phyloP scores from a whole-genome alignment of 30 jellyfish, hydroid and myxozoan genomes.

The Pseudorhiza aurosa region DNA sequence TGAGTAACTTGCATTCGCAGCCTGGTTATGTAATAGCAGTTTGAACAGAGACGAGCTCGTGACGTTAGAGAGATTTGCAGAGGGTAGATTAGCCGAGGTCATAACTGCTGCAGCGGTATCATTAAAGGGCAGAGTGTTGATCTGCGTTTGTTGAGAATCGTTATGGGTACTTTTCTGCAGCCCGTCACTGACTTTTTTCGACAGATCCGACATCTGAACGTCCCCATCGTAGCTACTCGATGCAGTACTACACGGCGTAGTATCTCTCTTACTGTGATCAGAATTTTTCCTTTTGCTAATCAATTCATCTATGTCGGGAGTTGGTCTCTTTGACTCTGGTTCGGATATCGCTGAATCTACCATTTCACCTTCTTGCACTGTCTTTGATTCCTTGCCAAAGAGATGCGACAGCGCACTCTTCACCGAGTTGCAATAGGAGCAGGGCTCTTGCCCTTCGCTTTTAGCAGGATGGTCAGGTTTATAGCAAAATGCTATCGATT shows the following conservation, averaged over 20 bases:
- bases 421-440: slow-evolving; percentile 74
- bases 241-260: not conserved
- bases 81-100: not conserved
- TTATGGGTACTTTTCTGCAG: not conserved
- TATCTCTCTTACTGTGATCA: not conserved
- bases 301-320: slow-evolving; percentile 11
- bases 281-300: not conserved
- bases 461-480: slow-evolving; percentile 29
- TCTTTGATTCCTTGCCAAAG: slow-evolving; percentile 50
- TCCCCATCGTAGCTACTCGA: not conserved
- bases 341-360: not conserved
- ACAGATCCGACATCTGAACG: slow-evolving; percentile 35
- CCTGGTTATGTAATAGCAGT: slow-evolving; percentile 20
- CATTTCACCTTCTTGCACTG: not conserved
- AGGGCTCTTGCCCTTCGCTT: slow-evolving; percentile 23
- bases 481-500: slow-evolving; percentile 74
- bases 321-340: slow-evolving; percentile 38
- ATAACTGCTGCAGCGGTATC: not conserved
- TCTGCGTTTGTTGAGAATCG: not conserved
- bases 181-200: not conserved
- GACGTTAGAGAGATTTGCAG: not conserved
- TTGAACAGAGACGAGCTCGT: slow-evolving; percentile 11
- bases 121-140: not conserved
- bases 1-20: not conserved
- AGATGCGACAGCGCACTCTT: slow-evolving; percentile 67